Base-by-base conservation (phyloP, 2,797 vertebrate species). In the Tapirus indicus region DNA sequence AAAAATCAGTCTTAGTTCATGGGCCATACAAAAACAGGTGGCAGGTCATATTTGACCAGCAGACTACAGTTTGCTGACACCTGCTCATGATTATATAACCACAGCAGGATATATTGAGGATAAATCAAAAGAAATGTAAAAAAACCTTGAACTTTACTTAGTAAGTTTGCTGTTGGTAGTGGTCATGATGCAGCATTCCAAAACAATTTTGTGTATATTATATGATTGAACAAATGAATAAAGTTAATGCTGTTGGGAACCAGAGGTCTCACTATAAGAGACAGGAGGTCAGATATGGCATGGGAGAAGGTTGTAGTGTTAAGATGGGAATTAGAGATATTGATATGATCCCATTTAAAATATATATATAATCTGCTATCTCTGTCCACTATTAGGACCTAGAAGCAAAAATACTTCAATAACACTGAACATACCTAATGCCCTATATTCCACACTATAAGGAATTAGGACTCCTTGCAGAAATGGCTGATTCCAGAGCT, bases 341-440 rank as follows among this genome's bases (percentile, higher is more conserved):
- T 85, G 62, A 14, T 25, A 82, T 32, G 35, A 88, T 60, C 35
- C 89, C 11, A 88, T 77, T 83, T 94, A 94, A 54, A 47, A 58
- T 44, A 38, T 62, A 82, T 82, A 47, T 47, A 10, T 47, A 11
- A 52, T 82, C 64, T 85, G 78, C 60, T 85, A 78, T 54, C 16
- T 92, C 56, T 90, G 66, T 49, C 20, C 47, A 80, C 38, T 64
- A 49, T 56, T 41, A 78, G 84, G 35, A 84, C 21, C 56, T 35
- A 79, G 27, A 92, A 66, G 49, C 47, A 88, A 92, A 91, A 96
- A 92, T 10, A 94, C 8, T 62, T n/a, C 69, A 83, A 0, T 71
- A 72, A 84, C 47, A 89, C 66, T 85, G n/a, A 96, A 79, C 5
- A 44, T 44, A 85, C 38, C 20, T 79, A 72, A 88, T 29, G 54